Base-by-base conservation (phyloP, 2,888 invertebrate species). In the Nysson spinosus region DNA sequence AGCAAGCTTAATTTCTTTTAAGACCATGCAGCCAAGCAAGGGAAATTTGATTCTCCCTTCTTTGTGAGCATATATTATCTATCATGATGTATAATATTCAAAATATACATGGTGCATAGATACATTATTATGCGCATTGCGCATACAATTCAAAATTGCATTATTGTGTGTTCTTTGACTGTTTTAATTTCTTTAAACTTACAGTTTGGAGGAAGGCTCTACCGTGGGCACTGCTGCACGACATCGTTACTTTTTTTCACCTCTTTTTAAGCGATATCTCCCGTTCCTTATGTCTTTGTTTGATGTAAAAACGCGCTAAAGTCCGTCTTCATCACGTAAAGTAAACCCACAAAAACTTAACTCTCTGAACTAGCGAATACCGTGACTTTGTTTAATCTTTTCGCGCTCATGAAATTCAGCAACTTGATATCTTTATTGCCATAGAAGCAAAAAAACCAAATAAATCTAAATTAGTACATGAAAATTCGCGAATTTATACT, bases 121-220 rank as follows among this genome's bases (percentile, higher is more conserved):
- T 46, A 32, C 43, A 43, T 26, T 49, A 26, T 12, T 34, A 14
- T 34, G 5, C 28, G 51, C 34, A 60, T 54, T 72, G 61, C 68
- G 58, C 62, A 44, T 58, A 43, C 50, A 52, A 46, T 61, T 61
- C 69, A 62, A 56, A 68, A 73, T 46, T 66, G 51, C 58, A 58
- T 51, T 50, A 54, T 60, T 42, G 46, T 26, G 60, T 70, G 64
- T 83, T 76, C 81, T 71, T 80, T 83, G 85, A 86, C 77, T 82
- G 79, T 87, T 87, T 87, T 87, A 87, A 87, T 87, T 85, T 86
- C 82, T 87, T 86, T 87, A 74, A 87, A 84, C 84, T 87, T 87
- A 84, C 86, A 87, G 87, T 87, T 84, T 83, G 81, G 79, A 79
- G 83, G 84, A 84, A 77, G 77, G 74, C 81, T 78, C 77, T 81